Conservation (phyloP, 1,140 invertebrate genomes). For the Bombus waltoni region DNA sequence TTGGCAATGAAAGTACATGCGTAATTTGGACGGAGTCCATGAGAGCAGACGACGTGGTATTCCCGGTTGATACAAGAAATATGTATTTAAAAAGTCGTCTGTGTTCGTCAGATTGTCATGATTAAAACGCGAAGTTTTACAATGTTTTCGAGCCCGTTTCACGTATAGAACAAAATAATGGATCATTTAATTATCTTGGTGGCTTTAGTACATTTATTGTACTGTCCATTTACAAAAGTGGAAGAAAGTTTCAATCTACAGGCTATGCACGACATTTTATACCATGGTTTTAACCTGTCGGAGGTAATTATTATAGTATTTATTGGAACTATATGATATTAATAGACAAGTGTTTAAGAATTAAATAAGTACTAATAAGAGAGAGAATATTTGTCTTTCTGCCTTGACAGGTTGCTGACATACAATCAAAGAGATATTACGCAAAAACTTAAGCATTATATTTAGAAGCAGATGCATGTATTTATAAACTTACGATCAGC, state of each 20-base stretch:
- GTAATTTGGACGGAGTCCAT: slow-evolving; percentile 1
- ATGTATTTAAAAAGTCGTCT: slow-evolving; percentile 33
- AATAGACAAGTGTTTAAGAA: not conserved
- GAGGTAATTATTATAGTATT: slow-evolving; percentile 85
- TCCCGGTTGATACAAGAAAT: slow-evolving; percentile 31
- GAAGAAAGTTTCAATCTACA: slow-evolving; percentile 99
- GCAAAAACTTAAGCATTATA: slow-evolving; percentile 70
- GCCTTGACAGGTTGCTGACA: slow-evolving; percentile 62
- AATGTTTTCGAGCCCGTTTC: not conserved
- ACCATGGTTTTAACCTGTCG: slow-evolving; percentile 91
- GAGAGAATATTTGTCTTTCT: slow-evolving; percentile 7
- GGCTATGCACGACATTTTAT: slow-evolving; percentile 98
- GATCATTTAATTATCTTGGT: slow-evolving; percentile 84
- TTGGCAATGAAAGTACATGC: slow-evolving; percentile 7
- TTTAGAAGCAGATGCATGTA: slow-evolving; percentile 72
- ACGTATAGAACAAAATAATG: slow-evolving; percentile 71
- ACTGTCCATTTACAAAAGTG: slow-evolving; percentile 99
- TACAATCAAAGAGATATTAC: slow-evolving; percentile 60
- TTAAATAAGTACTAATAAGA: not conserved
- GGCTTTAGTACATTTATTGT: slow-evolving; percentile 90
- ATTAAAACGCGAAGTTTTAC: slow-evolving; percentile 6
- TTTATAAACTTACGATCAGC: slow-evolving; percentile 73
- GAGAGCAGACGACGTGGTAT: slow-evolving; percentile 52
- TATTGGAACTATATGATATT: not conserved
- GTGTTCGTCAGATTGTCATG: slow-evolving; percentile 6